Conservation (phyloP, 1,140 invertebrate species). For the Brachionus sp. region DNA sequence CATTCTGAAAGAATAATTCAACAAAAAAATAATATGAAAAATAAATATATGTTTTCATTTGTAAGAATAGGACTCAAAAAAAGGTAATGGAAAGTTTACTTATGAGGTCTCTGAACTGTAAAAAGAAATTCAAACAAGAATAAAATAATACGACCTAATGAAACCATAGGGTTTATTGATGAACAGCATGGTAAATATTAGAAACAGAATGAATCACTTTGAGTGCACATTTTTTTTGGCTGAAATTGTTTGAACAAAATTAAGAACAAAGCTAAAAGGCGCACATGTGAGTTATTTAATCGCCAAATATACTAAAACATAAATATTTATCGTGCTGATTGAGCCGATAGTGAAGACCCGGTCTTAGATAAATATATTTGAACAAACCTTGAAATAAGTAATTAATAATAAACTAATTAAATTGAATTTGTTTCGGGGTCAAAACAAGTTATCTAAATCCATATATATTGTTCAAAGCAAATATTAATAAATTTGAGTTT, state of each 20-base stretch:
- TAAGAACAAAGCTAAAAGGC: slow-evolving; percentile 14
- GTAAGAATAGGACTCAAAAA: neutral
- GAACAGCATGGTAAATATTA: slow-evolving; percentile 28
- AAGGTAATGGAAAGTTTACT: neutral
- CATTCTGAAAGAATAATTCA: neutral
- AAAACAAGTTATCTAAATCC: slow-evolving; percentile 5
- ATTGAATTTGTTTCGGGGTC: neutral
- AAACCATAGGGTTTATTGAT: neutral
- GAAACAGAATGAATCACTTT: slow-evolving; percentile 28
- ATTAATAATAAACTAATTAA: slow-evolving; percentile 34
- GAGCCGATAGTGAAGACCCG: neutral
- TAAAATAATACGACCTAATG: neutral
- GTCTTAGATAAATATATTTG: neutral
- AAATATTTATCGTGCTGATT: slow-evolving; percentile 36
- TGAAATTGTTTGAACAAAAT: neutral
- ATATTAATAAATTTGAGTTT: neutral
- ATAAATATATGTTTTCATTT: neutral
- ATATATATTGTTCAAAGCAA: neutral
- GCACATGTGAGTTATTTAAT: slow-evolving; percentile 38
- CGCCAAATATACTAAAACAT: neutral
- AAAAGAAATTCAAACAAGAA: neutral
- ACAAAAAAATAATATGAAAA: neutral
- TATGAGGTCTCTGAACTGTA: slow-evolving; percentile 1
- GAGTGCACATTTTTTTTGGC: neutral
- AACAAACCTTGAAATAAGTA: slow-evolving; percentile 17